Conservation (phyloP, 2,888 invertebrate genomes). For the Pomacea canaliculata region DNA sequence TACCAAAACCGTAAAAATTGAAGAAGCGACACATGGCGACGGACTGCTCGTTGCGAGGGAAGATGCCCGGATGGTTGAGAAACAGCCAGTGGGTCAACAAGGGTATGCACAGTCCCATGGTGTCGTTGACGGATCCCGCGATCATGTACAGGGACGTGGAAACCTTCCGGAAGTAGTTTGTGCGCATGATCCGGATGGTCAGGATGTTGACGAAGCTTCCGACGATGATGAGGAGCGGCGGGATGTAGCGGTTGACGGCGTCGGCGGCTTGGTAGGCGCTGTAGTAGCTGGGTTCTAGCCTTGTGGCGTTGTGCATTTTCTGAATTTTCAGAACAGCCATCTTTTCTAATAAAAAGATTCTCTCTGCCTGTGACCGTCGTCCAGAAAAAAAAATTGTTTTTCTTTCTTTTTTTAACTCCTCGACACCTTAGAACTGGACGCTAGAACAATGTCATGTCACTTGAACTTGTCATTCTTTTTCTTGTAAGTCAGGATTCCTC, state of each 20-base stretch:
- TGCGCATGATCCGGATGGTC: slow-evolving; percentile 52
- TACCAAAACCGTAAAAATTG: slow-evolving; percentile 55
- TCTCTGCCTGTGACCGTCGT: no score
- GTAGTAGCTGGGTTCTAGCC: not conserved
- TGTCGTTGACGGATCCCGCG: slow-evolving; percentile 49
- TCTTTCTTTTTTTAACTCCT: no score
- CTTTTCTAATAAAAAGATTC: not conserved
- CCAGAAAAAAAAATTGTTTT: no score
- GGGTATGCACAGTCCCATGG: slow-evolving; percentile 42
- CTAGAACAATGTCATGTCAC: no score
- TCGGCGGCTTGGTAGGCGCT: slow-evolving; percentile 17
- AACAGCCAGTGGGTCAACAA: slow-evolving; percentile 54
- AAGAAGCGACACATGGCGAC: slow-evolving; percentile 56
- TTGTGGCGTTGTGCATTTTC: not conserved
- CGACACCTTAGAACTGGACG: no score
- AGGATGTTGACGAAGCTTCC: slow-evolving; percentile 49
- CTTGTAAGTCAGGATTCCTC: no score
- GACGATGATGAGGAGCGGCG: slow-evolving; percentile 48
- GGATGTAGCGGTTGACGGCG: slow-evolving; percentile 43
- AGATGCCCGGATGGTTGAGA: slow-evolving; percentile 46
- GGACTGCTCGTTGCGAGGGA: slow-evolving; percentile 36
- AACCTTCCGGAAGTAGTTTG: slow-evolving; percentile 47
- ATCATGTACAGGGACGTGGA: slow-evolving; percentile 55
- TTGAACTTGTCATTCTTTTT: no score
- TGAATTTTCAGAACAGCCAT: slow-evolving; percentile 78